Evolutionary conservation across 2,888 invertebrate species (phyloP).

Genomic region (Bombyx huttoni): DNA sequence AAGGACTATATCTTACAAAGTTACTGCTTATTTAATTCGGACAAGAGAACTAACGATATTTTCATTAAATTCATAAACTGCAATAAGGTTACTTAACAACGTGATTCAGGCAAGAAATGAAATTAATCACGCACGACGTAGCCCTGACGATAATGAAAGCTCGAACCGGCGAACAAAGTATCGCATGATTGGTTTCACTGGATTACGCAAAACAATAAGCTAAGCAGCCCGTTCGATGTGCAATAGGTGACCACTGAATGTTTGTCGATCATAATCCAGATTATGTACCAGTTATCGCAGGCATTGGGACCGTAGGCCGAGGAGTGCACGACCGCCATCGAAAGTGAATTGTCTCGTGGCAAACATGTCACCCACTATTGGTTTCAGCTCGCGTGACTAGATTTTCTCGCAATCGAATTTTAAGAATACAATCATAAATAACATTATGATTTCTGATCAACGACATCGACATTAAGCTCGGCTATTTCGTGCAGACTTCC

Average conservation of each 20-base stretch:
- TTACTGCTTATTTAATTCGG: no score
- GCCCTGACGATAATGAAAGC: constrained; percentile 49
- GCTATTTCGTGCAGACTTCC: constrained; percentile 19
- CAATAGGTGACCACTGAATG: constrained; percentile 54
- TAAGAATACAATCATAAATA: constrained; percentile 37
- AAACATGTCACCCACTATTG: constrained; percentile 43
- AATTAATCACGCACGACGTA: constrained; percentile 63
- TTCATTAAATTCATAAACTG: constrained; percentile 17
- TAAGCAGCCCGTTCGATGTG: constrained; percentile 51
- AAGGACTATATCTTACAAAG: no score
- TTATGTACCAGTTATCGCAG: constrained; percentile 47
- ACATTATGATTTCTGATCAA: constrained; percentile 30
- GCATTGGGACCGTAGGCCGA: constrained; percentile 49
- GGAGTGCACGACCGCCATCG: constrained; percentile 53
- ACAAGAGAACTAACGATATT: no score
- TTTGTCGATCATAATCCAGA: constrained; percentile 60
- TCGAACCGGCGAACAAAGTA: constrained; percentile 56
- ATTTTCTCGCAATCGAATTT: constrained; percentile 43
- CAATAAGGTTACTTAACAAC: constrained; percentile 27
- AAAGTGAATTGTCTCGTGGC: constrained; percentile 59
- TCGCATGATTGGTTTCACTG: constrained; percentile 54
- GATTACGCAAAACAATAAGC: constrained; percentile 62
- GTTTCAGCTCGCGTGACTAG: constrained; percentile 41
- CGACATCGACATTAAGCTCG: constrained; percentile 25
- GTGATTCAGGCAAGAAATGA: constrained; percentile 40